Base-by-base conservation (phyloP, 2,888 invertebrate species). In the Leptinotarsa rubiginosa region DNA sequence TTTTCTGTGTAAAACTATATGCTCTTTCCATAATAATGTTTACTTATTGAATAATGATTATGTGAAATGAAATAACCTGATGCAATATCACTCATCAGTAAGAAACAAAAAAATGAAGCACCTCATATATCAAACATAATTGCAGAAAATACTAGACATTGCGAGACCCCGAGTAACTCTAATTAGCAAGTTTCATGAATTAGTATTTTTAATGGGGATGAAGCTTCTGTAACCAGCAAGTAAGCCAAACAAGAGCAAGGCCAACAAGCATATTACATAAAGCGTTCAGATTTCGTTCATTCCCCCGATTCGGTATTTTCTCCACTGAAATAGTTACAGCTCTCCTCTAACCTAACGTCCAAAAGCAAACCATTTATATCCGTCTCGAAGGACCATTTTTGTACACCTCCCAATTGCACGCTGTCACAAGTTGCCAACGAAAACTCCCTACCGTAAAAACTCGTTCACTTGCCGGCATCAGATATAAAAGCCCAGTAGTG, bases 391-490 rank as follows among this genome's bases (percentile, higher is more conserved):
- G 68, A 54, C 18, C 54, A 68, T n/a, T 49, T 49, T 50, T n/a
- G 25, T 4, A 15, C n/a, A 12, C 12, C 16, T 4, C 4, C n/a
- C 52, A 20, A n/a, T 25, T 3, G 50, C 4, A 22, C 31, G 50
- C 50, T 50, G 67, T 67, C 67, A 67, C 41, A 31, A 65, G 20
- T 47, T 49, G 16, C 15, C 22, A 4, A 16, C 16, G 18, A 49
- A 50, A 67, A 67, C 10, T 67, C 52, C 25, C 49, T 13, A 22
- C 70, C 31, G 70, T 69, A 74, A 79, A 78, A 79, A 78, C 76
- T 75, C 76, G 77, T 75, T 81, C 80, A 78, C 78, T 81, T 80
- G 78, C 79, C 77, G 79, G 77, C 81, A 80, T 81, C 81, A 81
- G 80, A 82, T 81, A 81, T 80, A 81, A 80, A 81, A 77, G 78